Evolutionary conservation across 2,888 invertebrate species (phyloP), one percentile per base, ranked within the genome.

Genomic region (Clostera curtula): DNA sequence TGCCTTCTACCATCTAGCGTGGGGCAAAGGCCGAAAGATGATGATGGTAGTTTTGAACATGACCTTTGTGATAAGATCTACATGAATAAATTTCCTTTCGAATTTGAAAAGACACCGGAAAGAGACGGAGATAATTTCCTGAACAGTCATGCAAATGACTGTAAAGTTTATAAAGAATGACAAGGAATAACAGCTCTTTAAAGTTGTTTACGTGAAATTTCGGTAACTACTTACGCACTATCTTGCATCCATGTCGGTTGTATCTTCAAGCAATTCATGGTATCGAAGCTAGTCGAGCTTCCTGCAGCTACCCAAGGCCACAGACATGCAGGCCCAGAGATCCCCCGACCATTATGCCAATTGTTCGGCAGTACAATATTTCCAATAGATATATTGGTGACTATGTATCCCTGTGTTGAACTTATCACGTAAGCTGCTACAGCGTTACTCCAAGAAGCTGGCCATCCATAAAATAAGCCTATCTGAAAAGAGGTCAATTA

Each of bases 231-330:
- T 67, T 39, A 83, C 83, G 61, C 67, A 36, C 68, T 58, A 37
- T 93, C 90, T 50, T 87, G 86, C 93, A 95, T 93, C 95, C 95
- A 95, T 12, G 90, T 92, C 0, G 95, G 94, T 58, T 91, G 90
- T 36, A 93, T 92, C 58, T 89, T 90, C 12, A 95, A 70, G 56
- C 95, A 95, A 47, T 90, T 88, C 26, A 85, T 85, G 20, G 89
- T 84, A 14, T 88, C 67, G 34, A 91, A 86, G 10, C 79, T 80
- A n/a, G 64, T n/a, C 2, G 2, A 67, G 41, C 87, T 85, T 24
- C 85, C 87, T 21, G 91, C 88, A 7, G 89, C 89, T 8, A 89
- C 87, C 87, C 91, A 92, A 27, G 89, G 91, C 50, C 90, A 89
- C 14, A 92, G 74, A 50, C 92, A 93, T 16, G 74, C 71, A 0